Conservation (phyloP, 2,113 vertebrate species). For the Chelonoidis abingdonii region DNA sequence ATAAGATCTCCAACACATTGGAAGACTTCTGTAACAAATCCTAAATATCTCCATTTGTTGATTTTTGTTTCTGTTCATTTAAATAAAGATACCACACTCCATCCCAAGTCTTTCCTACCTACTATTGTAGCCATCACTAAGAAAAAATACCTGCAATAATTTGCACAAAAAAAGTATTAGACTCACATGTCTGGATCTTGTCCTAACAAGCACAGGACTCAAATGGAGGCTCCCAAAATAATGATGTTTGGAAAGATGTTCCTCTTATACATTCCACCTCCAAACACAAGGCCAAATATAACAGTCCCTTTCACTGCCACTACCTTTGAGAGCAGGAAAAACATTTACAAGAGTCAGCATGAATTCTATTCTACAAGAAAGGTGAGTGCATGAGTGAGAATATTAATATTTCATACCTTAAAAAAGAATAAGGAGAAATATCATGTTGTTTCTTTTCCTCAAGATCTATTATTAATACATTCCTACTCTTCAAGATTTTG, state of each 20-base stretch:
- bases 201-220: too few relatives aligned
- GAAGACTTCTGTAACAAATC: neutral
- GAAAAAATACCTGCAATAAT: too few relatives aligned
- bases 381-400: neutral
- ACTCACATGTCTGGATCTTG: too few relatives aligned
- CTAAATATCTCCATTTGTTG: neutral
- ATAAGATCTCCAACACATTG: neutral
- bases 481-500: neutral
- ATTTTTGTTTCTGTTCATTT: neutral
- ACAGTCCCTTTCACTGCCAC: neutral
- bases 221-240: too few relatives aligned
- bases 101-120: too few relatives aligned
- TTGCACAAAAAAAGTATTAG: too few relatives aligned
- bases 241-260: too few relatives aligned
- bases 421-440: neutral
- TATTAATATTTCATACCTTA: neutral
- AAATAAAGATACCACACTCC: neutral
- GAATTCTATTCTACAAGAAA: neutral
- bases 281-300: neutral
- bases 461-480: neutral
- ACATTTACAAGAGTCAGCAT: neutral
- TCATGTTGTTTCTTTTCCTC: neutral
- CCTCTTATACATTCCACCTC: too few relatives aligned
- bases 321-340: neutral
- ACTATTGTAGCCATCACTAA: too few relatives aligned